These are phyloP conservation scores for Sander lucioperca DNA, from an alignment of 2,113 vertebrate genomes.

Conservation along the genomic window DNA sequence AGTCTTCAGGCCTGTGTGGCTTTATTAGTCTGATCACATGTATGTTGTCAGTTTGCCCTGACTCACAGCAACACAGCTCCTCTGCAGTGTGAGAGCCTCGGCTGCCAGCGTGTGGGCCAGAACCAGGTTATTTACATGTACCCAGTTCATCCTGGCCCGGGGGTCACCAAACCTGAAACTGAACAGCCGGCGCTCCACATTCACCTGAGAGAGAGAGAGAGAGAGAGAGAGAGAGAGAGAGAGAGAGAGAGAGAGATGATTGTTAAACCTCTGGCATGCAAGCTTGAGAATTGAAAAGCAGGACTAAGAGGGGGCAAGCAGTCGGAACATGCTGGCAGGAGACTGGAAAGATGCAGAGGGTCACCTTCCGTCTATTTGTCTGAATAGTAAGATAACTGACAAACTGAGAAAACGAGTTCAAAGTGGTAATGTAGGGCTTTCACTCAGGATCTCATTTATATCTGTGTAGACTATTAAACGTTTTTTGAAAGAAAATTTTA, in stretches of 20 bases:
- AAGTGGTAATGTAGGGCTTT: too few species aligned
- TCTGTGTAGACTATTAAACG: too few species aligned
- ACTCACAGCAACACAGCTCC: slow-evolving; percentile 89
- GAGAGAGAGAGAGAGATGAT: background rate
- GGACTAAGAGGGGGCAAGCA: background rate
- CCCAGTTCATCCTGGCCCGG: slow-evolving; percentile 91
- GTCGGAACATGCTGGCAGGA: background rate
- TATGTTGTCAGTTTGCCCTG: background rate
- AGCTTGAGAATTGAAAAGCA: background rate
- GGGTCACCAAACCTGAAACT: slow-evolving; percentile 90
- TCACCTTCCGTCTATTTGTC: too few species aligned
- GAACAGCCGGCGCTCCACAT: slow-evolving; percentile 88
- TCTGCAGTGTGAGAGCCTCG: slow-evolving; percentile 86
- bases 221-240: slow-evolving; percentile 9
- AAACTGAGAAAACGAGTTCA: too few species aligned
- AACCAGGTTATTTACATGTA: slow-evolving; percentile 91
- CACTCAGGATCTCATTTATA: too few species aligned
- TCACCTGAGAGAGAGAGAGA: slow-evolving; percentile 80
- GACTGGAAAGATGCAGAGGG: too few species aligned
- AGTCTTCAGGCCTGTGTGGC: background rate
- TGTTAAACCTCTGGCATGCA: background rate
- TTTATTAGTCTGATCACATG: background rate
- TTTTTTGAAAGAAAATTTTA: too few species aligned
- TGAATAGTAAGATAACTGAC: too few species aligned
- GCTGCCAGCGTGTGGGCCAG: slow-evolving; percentile 90